Evolutionary conservation across 2,797 vertebrate genomes (phyloP).

Genomic region (Ispidina lecontei): DNA sequence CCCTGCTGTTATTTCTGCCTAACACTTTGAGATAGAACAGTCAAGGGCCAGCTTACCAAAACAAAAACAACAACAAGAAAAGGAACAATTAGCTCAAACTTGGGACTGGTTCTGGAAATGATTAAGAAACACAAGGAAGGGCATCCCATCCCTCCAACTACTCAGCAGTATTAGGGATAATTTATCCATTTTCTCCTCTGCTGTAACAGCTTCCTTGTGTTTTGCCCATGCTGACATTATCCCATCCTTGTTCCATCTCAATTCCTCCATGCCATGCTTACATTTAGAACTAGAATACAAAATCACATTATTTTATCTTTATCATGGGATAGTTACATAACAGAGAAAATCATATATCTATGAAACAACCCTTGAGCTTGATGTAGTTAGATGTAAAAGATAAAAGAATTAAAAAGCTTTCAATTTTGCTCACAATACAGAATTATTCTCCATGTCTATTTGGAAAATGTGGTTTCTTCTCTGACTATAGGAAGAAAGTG

Average conservation of each 20-base stretch:
- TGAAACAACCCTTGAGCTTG: not conserved
- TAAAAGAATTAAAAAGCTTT: not conserved
- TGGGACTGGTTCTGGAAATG: not conserved
- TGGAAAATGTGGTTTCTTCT: not conserved
- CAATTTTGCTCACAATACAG: not conserved
- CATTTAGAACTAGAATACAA: not conserved
- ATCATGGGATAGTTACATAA: not conserved
- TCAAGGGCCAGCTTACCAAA: not conserved
- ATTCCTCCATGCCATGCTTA: not conserved
- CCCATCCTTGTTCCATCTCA: not conserved
- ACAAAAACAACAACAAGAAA: not conserved
- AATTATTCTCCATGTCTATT: not conserved
- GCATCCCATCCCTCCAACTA: rapidly evolving
- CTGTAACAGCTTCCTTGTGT: not conserved
- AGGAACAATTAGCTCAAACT: not conserved
- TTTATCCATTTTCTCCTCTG: not conserved
- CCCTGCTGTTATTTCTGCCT: conserved; percentile 3
- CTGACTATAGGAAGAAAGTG: not conserved
- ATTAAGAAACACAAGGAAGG: not conserved
- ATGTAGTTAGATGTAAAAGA: not conserved
- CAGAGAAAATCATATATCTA: not conserved
- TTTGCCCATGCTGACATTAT: not conserved
- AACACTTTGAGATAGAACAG: not conserved
- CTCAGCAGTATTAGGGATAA: not conserved
- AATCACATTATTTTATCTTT: not conserved